These are phyloP conservation scores for Actinernus sp. DNA, from an alignment of 92 coral and sea anemone genomes.

Conservation along the genomic window DNA sequence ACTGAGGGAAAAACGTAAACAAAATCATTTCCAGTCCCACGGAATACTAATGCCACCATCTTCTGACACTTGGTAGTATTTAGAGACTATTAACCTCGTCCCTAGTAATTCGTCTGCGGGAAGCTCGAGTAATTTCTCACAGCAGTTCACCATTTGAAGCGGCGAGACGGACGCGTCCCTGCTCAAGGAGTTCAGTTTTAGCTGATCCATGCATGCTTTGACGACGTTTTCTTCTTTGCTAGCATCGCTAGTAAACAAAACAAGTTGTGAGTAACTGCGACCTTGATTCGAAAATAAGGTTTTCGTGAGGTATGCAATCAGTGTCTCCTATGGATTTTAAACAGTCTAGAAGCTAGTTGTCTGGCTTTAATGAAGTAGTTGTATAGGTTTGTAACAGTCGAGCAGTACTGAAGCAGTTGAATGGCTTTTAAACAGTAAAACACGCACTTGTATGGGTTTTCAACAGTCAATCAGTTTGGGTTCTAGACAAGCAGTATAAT, in stretches of 20 bases:
- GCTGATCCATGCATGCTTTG: conserved; percentile 44
- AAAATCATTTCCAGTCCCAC: conserved; percentile 96
- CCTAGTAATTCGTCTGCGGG: conserved; percentile 41
- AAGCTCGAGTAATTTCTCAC: conserved; percentile 60
- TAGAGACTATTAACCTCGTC: conserved; percentile 56
- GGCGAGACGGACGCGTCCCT: conserved; percentile 71
- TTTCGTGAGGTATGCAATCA: no score
- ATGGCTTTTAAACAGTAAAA: background rate
- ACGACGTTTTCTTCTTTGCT: conserved; percentile 53
- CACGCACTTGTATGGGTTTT: background rate
- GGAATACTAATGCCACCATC: conserved; percentile 86
- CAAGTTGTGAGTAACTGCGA: background rate
- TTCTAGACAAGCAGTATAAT: no score
- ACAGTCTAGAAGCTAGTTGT: no score
- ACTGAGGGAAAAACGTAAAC: no score
- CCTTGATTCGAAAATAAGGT: no score
- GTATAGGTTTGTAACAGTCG: no score
- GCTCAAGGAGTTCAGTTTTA: conserved; percentile 54
- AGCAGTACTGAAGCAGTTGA: no score
- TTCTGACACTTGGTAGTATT: conserved; percentile 75
- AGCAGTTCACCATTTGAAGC: conserved; percentile 79
- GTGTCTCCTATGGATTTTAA: no score
- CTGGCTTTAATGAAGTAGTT: no score
- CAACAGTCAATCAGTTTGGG: no score
- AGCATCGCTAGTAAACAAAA: conserved; percentile 34